phyloP scores from a whole-genome alignment of 2,113 vertebrate genomes.

The Ammodramus savannarum region DNA sequence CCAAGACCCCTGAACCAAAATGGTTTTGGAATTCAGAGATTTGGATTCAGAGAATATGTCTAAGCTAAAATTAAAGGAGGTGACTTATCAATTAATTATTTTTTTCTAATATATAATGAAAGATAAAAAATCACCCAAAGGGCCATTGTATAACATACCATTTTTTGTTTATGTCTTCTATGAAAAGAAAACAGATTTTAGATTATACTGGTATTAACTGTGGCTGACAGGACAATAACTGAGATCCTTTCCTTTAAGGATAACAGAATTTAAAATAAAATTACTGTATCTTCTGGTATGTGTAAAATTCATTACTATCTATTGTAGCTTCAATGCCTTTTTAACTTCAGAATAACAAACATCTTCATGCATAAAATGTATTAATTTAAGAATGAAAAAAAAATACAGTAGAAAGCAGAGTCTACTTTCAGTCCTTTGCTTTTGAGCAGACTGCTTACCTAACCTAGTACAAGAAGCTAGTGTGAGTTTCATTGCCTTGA shows the following conservation, averaged over 20 bases:
- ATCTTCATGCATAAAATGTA: neutral
- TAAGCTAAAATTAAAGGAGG: neutral
- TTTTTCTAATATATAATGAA: neutral
- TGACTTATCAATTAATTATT: neutral
- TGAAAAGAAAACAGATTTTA: neutral
- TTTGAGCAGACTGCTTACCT: conserved; percentile 8
- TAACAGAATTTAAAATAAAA: conserved; percentile 12
- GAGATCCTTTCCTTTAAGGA: neutral
- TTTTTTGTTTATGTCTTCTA: conserved; percentile 3
- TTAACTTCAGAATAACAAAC: conserved; percentile 11
- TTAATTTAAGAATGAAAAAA: neutral
- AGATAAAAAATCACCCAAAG: neutral
- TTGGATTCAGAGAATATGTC: neutral
- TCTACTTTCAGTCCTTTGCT: neutral
- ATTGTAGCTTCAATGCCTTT: neutral
- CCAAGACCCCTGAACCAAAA: accelerated
- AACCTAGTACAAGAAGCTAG: conserved; percentile 1
- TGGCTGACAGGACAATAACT: neutral
- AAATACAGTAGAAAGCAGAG: neutral
- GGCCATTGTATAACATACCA: neutral
- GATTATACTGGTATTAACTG: neutral
- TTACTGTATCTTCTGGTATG: neutral
- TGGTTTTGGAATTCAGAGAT: neutral
- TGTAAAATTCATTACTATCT: neutral
- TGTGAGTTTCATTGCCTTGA: conserved; percentile 32